These are phyloP conservation scores for Chrysina gloriosa DNA, from an alignment of 2,888 invertebrate genomes.

Conservation along the genomic window DNA sequence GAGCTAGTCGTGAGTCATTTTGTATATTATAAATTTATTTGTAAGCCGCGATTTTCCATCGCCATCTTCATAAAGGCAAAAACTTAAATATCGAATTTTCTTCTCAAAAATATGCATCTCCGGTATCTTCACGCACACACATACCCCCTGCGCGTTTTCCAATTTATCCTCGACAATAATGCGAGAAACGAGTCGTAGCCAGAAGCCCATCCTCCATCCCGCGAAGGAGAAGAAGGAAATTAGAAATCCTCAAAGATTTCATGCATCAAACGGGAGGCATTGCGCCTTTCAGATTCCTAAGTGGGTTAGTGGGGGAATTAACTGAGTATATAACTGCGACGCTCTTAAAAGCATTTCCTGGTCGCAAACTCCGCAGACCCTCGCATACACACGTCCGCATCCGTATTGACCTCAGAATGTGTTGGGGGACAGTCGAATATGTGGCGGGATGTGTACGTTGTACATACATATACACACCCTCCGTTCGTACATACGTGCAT, in stretches of 20 bases:
- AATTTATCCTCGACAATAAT: no score
- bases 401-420: slow-evolving; percentile 21
- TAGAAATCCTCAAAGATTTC: slow-evolving; percentile 19
- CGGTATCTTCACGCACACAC: no score
- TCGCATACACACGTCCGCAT: neutral
- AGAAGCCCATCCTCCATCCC: neutral
- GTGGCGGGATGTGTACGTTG: neutral
- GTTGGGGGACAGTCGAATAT: neutral
- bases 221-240: neutral
- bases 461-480: no score
- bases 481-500: neutral
- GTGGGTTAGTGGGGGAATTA: slow-evolving; percentile 51
- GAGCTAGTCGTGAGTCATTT: no score
- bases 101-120: no score
- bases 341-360: slow-evolving; percentile 62
- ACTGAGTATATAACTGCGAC: slow-evolving; percentile 53
- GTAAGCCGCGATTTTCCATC: no score
- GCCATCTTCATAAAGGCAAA: no score
- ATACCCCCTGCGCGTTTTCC: no score
- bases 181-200: no score
- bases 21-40: no score
- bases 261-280: slow-evolving; percentile 38
- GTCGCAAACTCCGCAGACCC: slow-evolving; percentile 48
- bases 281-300: slow-evolving; percentile 47
- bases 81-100: no score